Evolutionary conservation across 2,797 vertebrate genomes (phyloP).

Genomic region (Semotilus atromaculatus): DNA sequence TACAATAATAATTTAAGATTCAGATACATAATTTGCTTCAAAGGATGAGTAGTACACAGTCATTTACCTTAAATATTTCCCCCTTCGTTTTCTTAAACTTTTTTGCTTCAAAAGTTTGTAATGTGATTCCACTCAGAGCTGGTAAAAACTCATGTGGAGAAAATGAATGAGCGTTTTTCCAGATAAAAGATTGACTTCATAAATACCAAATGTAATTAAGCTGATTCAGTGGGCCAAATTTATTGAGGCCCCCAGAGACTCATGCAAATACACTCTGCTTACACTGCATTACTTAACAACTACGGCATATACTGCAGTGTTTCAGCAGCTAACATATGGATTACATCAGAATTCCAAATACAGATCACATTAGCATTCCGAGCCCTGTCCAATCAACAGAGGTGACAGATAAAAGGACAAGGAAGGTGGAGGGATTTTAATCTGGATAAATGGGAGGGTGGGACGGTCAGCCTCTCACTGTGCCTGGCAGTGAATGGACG

Average conservation of each 20-base stretch:
- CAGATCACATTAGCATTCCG: conserved; percentile 47
- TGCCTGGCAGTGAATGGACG: conserved; percentile 15
- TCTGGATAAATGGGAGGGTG: conserved; percentile 44
- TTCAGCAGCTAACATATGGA: conserved; percentile 23
- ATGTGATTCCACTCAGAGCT: not conserved
- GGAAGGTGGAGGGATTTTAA: conserved; percentile 47
- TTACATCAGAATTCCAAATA: conserved; percentile 44
- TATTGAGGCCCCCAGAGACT: not conserved
- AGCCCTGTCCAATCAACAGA: conserved; percentile 44
- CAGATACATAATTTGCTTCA: not conserved
- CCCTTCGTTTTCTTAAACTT: not conserved
- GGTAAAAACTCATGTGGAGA: not conserved
- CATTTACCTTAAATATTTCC: too few species aligned
- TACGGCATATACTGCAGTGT: not conserved
- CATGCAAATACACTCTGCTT: conserved; percentile 31
- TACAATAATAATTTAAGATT: not conserved
- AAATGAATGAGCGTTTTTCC: not conserved
- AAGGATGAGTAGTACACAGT: not conserved
- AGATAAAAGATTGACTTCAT: conserved; percentile 22
- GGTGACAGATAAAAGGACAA: conserved; percentile 41
- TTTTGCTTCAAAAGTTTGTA: not conserved
- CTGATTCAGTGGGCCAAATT: conserved; percentile 21
- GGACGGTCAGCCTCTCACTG: conserved; percentile 23
- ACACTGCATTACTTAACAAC: conserved; percentile 42
- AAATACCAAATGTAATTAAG: conserved; percentile 19